A percentile compares a stretch with the other conserved stretches of the same genome.
phyloP scores from a whole-genome alignment of 2,888 invertebrate species.

The Uloborus plumipes region DNA sequence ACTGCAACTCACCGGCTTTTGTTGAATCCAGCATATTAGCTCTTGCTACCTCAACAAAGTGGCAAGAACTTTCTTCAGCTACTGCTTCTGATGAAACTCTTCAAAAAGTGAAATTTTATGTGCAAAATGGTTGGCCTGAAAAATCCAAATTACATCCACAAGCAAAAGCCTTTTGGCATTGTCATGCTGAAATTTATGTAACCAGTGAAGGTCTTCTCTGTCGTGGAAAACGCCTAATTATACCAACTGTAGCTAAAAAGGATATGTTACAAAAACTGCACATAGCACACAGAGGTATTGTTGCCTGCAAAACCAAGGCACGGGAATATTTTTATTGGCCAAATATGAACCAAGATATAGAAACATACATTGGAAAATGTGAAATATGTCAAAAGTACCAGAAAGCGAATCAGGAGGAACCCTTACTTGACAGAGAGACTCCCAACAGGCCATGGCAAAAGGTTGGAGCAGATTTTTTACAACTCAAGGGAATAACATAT shows the following conservation, averaged over 20 bases:
- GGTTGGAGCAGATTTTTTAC: constrained; percentile 14
- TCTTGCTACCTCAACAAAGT: constrained; percentile 11
- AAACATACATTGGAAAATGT: constrained; percentile 11
- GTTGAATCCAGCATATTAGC: constrained; percentile 13
- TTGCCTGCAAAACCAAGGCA: constrained; percentile 21
- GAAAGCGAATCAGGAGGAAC: constrained; percentile 1
- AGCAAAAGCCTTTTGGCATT: constrained; percentile 8
- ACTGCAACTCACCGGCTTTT: neutral
- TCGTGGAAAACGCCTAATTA: constrained; percentile 13
- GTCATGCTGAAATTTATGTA: neutral
- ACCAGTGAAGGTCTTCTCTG: constrained; percentile 9
- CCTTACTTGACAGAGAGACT: neutral
- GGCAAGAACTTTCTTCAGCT: constrained; percentile 5
- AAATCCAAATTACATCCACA: constrained; percentile 5
- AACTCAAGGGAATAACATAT: neutral
- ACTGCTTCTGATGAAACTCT: neutral
- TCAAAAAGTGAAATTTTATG: neutral
- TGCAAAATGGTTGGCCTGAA: constrained; percentile 3
- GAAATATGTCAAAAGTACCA: constrained; percentile 23
- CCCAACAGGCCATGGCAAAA: constrained; percentile 18
- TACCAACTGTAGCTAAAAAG: neutral
- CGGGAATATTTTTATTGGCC: constrained; percentile 12
- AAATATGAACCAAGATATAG: neutral
- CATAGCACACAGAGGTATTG: constrained; percentile 12
- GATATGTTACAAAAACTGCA: constrained; percentile 7